Base-by-base conservation (phyloP, 2,113 vertebrate species). In the Sigmodon hispidus region DNA sequence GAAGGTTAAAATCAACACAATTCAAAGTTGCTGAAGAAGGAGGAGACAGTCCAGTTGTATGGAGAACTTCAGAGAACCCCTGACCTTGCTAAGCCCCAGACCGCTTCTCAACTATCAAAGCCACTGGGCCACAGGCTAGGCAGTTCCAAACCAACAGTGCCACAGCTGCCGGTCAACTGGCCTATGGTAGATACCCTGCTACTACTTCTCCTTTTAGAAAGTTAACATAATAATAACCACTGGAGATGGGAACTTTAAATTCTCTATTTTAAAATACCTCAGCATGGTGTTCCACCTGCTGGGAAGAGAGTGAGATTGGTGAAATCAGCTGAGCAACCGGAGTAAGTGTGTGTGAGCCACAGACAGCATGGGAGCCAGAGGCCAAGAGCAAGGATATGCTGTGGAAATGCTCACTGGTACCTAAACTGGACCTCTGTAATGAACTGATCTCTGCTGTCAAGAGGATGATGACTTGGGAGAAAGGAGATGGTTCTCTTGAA, bases 1-100 rank as follows among this genome's bases (percentile, higher is more conserved):
- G 43, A 96, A 88, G 26, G 17, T 95, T 91, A 83, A 73, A 89
- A 91, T 91, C 72, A 77, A 34, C 34, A 55, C 40, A n/a, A 92
- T 72, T 86, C 67, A 59, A 94, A 5, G 50, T 93, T 93, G 52
- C 40, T 67, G 4, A 94, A 26, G 59, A 19, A 77, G 85, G 43
- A 89, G 40, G 15, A 48, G 36, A 59, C 19, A 52, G 72, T 13
- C 4, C 22, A 69, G 24, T 59, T n/a, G 21, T n/a, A 21, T 48
- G 50, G 17, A 10, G 11, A 52, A 12, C 59, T 52, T 93, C 92
- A 79, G 76, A n/a, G 12, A 34, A 55, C 70, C 29, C 3, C 8
- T 24, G 59, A 29, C 34, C 11, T 26, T 57, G 34, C 26, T 70
- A 81, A 77, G 34, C 19, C 3, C 48, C 55, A n/a, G 40, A 43